Percentiles rank a stretch among this genome's conserved stretches.
These are phyloP conservation scores for Pyrocephalus nanus DNA, from an alignment of 2,797 vertebrate genomes.

Conservation along the genomic window DNA sequence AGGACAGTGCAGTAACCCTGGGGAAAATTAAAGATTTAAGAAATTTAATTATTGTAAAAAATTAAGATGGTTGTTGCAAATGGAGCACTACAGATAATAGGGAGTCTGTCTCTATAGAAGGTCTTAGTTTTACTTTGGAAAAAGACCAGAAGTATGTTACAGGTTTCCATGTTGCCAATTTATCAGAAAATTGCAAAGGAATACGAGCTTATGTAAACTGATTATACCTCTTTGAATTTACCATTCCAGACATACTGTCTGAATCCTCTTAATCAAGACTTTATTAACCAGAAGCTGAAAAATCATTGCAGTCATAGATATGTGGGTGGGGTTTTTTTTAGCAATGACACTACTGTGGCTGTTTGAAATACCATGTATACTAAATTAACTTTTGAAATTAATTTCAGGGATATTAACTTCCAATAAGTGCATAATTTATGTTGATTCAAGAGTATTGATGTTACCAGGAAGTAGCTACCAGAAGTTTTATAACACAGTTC, in stretches of 20 bases:
- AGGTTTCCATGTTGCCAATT: background rate
- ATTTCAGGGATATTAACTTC: constrained; percentile 65
- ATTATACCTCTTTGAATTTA: background rate
- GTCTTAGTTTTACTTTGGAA: background rate
- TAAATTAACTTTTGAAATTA: constrained; percentile 55
- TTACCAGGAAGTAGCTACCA: background rate
- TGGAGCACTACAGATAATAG: background rate
- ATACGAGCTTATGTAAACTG: background rate
- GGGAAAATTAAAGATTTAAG: background rate
- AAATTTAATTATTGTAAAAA: constrained; percentile 24
- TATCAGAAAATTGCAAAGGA: background rate
- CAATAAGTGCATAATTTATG: constrained; percentile 45
- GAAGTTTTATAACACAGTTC: background rate
- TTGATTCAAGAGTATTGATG: constrained; percentile 1
- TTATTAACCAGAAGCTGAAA: constrained; percentile 9
- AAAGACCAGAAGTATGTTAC: background rate
- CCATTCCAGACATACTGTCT: background rate
- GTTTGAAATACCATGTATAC: constrained; percentile 36
- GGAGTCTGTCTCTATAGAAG: background rate
- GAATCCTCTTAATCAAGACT: background rate
- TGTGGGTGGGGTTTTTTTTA: background rate
- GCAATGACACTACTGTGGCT: background rate
- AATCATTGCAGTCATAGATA: background rate
- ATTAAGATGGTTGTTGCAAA: background rate
- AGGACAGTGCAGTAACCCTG: background rate